phyloP scores from a whole-genome alignment of 2,888 invertebrate genomes.

The Drosophila neotestacea region DNA sequence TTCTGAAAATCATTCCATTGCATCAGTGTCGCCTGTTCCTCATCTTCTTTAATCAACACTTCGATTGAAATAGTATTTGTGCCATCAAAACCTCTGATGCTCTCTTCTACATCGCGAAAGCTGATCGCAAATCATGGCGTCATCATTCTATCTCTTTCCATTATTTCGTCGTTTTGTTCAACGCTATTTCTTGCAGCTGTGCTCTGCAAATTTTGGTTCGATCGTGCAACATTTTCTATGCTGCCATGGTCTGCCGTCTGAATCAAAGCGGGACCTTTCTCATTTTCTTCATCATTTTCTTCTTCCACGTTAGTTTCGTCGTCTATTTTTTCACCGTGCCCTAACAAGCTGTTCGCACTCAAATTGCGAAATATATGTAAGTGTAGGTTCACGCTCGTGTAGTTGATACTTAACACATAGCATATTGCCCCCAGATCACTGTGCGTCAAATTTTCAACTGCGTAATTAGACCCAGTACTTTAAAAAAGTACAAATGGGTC shows the following conservation, averaged over 20 bases:
- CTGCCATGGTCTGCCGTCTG: neutral
- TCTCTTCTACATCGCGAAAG: constrained; percentile 6
- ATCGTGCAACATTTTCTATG: neutral
- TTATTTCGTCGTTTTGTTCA: too few relatives aligned
- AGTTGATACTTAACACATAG: neutral
- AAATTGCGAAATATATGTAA: neutral
- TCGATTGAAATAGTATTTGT: too few relatives aligned
- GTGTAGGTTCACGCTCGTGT: neutral
- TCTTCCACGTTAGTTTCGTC: constrained; percentile 3
- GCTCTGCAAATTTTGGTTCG: neutral
- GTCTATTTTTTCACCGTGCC: neutral
- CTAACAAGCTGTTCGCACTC: neutral
- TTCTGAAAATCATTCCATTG: too few relatives aligned
- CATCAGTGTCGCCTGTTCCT: too few relatives aligned
- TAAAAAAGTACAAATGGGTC: too few relatives aligned
- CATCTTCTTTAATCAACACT: too few relatives aligned
- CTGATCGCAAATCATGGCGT: too few relatives aligned
- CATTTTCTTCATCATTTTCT: neutral
- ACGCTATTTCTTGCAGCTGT: too few relatives aligned
- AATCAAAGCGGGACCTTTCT: neutral
- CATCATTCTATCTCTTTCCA: too few relatives aligned
- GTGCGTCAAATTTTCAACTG: neutral
- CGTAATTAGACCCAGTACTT: too few relatives aligned
- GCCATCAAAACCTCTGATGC: neutral
- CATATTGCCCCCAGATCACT: neutral